Base-by-base conservation (phyloP, 2,113 vertebrate genomes). In the Mesitornis unicolor region DNA sequence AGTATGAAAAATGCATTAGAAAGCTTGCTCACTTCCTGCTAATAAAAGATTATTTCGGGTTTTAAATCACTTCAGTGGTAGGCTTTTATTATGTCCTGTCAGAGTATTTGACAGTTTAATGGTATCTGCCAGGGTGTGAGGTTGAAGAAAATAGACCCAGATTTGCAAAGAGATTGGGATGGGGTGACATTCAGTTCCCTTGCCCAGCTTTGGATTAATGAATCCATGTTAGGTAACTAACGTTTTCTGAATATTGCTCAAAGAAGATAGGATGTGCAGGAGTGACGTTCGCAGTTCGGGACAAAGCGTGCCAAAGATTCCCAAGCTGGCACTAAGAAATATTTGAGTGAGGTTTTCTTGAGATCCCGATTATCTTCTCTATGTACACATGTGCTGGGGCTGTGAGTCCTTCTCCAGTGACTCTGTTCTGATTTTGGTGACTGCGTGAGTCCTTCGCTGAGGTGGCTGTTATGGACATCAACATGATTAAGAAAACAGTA, bases 371-470 rank as follows among this genome's bases (percentile, higher is more conserved):
- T 33, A 6, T 63, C 35, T 68, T 36, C 57, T 67, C 68, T 45
- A 5, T 0, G 3, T 19, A 1, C 24, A 2, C 8, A 0, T 24
- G 1, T 3, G 5, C 21, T 3, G 17, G 50, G 26, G 31, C 59
- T 60, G 60, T 26, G 29, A 67, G 11, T 77, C 24, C 47, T 60
- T 57, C 31, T 42, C 35, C 33, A 19, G 4, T 7, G 7, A 7
- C 36, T 29, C 2, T 6, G 13, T 33, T 40, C 19, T 78, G 19
- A 4, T 59, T 63, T 20, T 38, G 57, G 48, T 31, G 81, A 13
- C 24, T 13, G 5, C 2, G 0, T 0, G 1, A 65, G n/a, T 13
- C 47, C 2, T 4, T 12, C 18, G 21, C 5, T 5, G 11, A 63
- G 25, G 6, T 0, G 0, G 33, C 43, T 51, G 0, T 29, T 59